Base-by-base conservation (phyloP, 2,797 vertebrate species). In the Dallia pectoralis region DNA sequence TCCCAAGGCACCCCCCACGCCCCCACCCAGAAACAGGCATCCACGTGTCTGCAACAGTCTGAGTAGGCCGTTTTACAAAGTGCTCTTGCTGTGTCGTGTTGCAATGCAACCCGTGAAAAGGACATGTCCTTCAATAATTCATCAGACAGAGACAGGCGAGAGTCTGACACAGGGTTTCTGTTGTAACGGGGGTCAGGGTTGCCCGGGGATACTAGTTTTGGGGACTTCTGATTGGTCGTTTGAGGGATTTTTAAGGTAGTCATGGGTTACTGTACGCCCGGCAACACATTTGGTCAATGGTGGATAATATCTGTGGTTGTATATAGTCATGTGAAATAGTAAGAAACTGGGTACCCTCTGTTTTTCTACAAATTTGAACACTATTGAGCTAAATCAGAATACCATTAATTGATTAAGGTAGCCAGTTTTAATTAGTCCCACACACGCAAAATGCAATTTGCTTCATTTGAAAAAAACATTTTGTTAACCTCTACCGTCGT, bases 101-200 rank as follows among this genome's bases (percentile, higher is more conserved):
- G 29, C 62, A 64, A 30, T 32, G 27, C 62, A 15, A 30, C 29
- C 62, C 30, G 29, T 8, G 62, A 64, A 33, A 67, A 67, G 22
- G 22, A 40, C 65, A 67, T 67, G 25, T 44, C 40, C 40, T 44
- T 67, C 25, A 67, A 67, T 67, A 44, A 67, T 67, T 67, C 40
- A 67, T 40, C 15, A 25, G 33, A 19, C 25, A 12, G 36, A 16
- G 18, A 19, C 30, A 8, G 8, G 19, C 30, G 32, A 19, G 19
- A 29, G 18, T 30, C 25, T 33, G 62, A 33, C 8, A 9, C 19
- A 16, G 62, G 30, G 32, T 33, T 64, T 33, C 32, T 32, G 7
- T 32, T 64, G 32, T 64, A 29, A 18, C 14, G 62, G 30, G 30
- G 62, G 30, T 30, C 29, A 7, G 16, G 22, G 53, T 59, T 25